Evolutionary conservation across 1,140 invertebrate species (phyloP).

Genomic region (Diachasma alloeum): DNA sequence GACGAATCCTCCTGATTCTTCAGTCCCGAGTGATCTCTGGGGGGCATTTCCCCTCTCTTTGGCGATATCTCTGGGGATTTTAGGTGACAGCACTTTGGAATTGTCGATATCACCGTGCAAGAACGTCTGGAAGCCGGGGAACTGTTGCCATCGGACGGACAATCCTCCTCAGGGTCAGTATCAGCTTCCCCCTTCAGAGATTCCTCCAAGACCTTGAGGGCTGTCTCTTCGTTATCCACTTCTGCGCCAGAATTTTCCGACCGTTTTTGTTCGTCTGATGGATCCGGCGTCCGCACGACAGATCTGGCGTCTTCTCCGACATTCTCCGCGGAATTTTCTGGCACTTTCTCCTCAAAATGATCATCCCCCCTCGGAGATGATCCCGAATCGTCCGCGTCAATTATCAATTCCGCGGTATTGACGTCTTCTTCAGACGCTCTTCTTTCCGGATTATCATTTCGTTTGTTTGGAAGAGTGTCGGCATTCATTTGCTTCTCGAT

Average conservation of each 20-base stretch:
- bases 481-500: background rate
- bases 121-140: background rate
- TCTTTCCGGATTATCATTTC: background rate
- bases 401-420: background rate
- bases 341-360: background rate
- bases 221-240: background rate
- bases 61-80: constrained; percentile 2
- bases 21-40: too few species aligned
- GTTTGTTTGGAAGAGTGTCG: background rate
- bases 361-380: background rate
- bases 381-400: background rate
- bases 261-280: background rate
- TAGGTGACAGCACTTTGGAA: constrained; percentile 49
- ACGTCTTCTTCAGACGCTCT: background rate
- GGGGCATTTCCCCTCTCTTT: too few species aligned
- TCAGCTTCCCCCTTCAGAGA: background rate
- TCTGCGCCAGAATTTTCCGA: background rate
- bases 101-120: constrained; percentile 49
- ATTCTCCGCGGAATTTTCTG: background rate
- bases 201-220: background rate
- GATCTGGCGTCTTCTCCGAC: too few species aligned
- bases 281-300: too few species aligned
- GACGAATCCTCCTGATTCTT: too few species aligned
- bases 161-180: background rate
- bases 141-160: constrained; percentile 2